Evolutionary conservation across 2,888 invertebrate species (phyloP).

Genomic region (Plebejus anna): DNA sequence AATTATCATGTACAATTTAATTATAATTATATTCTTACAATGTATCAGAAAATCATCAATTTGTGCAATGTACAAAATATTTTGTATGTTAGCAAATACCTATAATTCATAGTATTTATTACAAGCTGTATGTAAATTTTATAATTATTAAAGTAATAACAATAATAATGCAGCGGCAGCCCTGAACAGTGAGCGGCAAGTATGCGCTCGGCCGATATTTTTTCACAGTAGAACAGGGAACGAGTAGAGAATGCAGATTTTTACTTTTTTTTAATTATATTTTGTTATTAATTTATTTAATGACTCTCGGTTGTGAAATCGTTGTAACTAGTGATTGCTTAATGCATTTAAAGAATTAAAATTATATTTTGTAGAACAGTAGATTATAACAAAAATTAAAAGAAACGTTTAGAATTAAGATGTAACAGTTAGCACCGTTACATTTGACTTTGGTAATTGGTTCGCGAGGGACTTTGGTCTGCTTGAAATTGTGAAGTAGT

Average conservation of each 20-base stretch:
- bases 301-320: slow-evolving; percentile 4
- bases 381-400: no score
- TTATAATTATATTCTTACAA: no score
- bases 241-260: slow-evolving; percentile 48
- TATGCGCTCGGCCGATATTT: slow-evolving; percentile 76
- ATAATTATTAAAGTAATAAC: slow-evolving; percentile 48
- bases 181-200: slow-evolving; percentile 56
- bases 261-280: slow-evolving; percentile 34
- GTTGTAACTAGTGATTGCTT: not conserved
- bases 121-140: not conserved
- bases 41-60: not conserved
- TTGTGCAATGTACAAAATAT: no score
- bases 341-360: not conserved
- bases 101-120: not conserved
- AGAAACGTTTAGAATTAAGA: no score
- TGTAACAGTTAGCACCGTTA: no score
- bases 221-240: slow-evolving; percentile 60
- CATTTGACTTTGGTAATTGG: no score
- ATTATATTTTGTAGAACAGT: not conserved
- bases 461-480: no score
- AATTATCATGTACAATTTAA: not conserved
- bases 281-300: slow-evolving; percentile 13
- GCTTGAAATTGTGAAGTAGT: no score
- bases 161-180: slow-evolving; percentile 55
- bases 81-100: not conserved